phyloP scores from a whole-genome alignment of 2,888 invertebrate species.

The Panopea generosa region DNA sequence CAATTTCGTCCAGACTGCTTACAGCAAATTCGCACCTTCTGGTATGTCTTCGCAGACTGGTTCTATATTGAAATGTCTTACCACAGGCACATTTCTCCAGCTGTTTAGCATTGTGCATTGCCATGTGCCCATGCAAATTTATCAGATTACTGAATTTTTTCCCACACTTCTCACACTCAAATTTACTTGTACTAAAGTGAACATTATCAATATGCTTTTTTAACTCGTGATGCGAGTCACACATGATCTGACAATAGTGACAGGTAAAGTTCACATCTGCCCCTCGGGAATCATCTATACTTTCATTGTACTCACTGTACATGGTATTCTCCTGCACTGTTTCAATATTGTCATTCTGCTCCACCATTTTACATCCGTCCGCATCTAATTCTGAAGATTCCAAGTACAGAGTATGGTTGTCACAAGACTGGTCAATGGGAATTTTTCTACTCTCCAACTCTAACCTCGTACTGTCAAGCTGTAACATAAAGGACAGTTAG shows the following conservation, averaged over 20 bases:
- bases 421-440: background rate
- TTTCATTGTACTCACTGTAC: too few relatives aligned
- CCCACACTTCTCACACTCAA: constrained; percentile 23
- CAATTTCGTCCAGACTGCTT: background rate
- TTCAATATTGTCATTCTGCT: too few relatives aligned
- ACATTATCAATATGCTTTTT: constrained; percentile 17
- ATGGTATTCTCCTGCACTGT: too few relatives aligned
- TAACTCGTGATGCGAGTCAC: constrained; percentile 6
- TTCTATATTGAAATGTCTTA: constrained; percentile 40
- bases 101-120: constrained; percentile 12
- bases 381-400: background rate
- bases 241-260: constrained; percentile 35
- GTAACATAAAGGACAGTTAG: too few relatives aligned
- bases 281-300: too few relatives aligned
- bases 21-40: constrained; percentile 17
- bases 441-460: constrained; percentile 20
- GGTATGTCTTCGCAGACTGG: constrained; percentile 35
- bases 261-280: constrained; percentile 27
- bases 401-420: background rate
- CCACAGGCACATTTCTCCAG: constrained; percentile 42
- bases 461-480: constrained; percentile 6
- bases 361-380: too few relatives aligned
- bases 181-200: constrained; percentile 9
- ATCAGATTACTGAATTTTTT: constrained; percentile 10
- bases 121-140: constrained; percentile 10